These are phyloP conservation scores for Leucosticte australis DNA, from an alignment of 2,113 vertebrate genomes.

Conservation along the genomic window DNA sequence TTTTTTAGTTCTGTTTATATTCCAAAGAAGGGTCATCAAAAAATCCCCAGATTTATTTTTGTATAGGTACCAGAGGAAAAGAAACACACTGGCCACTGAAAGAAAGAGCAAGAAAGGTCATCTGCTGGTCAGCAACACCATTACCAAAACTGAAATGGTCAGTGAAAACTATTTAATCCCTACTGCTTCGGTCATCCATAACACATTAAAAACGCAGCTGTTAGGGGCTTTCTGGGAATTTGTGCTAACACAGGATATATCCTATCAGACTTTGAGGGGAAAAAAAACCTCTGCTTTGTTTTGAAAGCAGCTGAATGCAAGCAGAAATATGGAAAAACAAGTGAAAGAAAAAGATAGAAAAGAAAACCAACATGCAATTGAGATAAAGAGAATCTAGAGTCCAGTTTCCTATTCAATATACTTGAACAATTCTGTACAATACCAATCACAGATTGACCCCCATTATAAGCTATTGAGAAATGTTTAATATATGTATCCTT, in stretches of 20 bases:
- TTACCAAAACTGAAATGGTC: not conserved
- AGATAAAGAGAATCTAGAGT: not conserved
- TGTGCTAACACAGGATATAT: not conserved
- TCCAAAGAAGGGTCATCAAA: not conserved
- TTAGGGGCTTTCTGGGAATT: not conserved
- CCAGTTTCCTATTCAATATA: not conserved
- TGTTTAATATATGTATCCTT: not conserved
- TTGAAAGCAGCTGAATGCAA: not conserved
- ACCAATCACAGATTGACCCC: not conserved
- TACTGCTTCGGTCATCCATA: not conserved
- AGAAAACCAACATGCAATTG: not conserved
- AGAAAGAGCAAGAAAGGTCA: not conserved
- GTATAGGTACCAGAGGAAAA: not conserved
- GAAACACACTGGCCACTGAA: not conserved
- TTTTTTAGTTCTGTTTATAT: not conserved
- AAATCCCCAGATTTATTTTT: not conserved
- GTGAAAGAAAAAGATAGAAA: not conserved
- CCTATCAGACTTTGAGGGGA: not conserved
- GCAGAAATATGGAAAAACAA: not conserved
- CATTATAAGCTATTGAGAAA: not conserved
- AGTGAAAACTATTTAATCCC: not conserved
- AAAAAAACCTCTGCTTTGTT: not conserved
- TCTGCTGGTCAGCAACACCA: not conserved
- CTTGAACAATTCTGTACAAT: not conserved
- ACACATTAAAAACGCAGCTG: fast-evolving